Base-by-base conservation (phyloP, 2,797 vertebrate species). In the Intellagama lesueurii region DNA sequence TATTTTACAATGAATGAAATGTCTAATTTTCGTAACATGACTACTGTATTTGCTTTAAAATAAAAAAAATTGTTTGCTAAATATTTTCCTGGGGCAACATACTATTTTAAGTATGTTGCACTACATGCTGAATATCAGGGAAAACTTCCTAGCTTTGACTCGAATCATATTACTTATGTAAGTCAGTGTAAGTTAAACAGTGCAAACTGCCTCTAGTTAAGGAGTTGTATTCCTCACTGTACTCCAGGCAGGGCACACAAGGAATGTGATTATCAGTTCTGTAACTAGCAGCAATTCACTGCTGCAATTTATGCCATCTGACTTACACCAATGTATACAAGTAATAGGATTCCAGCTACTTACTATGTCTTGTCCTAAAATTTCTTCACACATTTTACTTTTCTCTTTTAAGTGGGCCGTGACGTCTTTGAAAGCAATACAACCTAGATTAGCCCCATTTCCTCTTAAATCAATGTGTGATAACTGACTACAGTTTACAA, bases 1-100 rank as follows among this genome's bases (percentile, higher is more conserved):
- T 89, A 77, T 5, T 2, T 64, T 40, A 40, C 77, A 91, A 64
- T 88, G 90, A 89, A 70, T 49, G 77, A 93, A 24, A 12, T 88
- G 26, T 79, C 90, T 60, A 83, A 80, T 60, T 89, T 89, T 93
- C 82, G 94, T 40, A 26, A 40, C 12, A 17, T 16, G 3, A 26
- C 19, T n/a, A n/a, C n/a, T n/a, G n/a, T 3, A 35, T 56, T 84
- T 72, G 26, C 22, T 19, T 82, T 17, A 79, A 56, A 79, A 30
- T 5, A 49, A 47, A 78, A 47, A 32, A 24, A 19, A 24, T 11
- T 32, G 30, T 70, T 32, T 68, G 7, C 28, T 56, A 73, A 56
- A 11, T 12, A 49, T 35, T 85, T 85, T 56, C 14, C 5, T 88
- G 3, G 87, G 7, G 28, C 35, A 73, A 90, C 85, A 90, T 32